phyloP scores from a whole-genome alignment of 2,113 vertebrate species.

The Egretta garzetta region DNA sequence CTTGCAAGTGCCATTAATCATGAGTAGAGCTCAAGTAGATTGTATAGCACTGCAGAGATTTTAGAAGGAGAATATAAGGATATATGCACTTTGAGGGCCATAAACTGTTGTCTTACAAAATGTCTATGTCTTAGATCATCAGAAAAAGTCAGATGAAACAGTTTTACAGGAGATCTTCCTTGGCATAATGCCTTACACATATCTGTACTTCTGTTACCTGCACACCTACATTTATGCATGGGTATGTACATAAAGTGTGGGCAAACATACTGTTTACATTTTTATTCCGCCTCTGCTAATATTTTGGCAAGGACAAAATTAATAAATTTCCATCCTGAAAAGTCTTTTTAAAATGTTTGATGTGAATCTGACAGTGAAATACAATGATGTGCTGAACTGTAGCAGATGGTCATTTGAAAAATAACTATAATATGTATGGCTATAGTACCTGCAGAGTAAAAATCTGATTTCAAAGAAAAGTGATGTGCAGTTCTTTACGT shows the following conservation, averaged over 20 bases:
- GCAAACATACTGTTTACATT: not conserved
- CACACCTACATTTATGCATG: not conserved
- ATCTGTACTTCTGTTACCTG: not conserved
- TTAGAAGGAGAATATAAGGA: not conserved
- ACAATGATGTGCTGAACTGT: not conserved
- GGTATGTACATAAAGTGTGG: not conserved
- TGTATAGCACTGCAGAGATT: not conserved
- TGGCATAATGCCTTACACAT: not conserved
- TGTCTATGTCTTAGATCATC: not conserved
- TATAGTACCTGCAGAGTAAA: not conserved
- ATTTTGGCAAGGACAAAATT: not conserved
- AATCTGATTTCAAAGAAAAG: not conserved
- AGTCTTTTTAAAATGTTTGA: not conserved
- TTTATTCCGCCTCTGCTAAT: not conserved
- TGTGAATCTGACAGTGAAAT: not conserved
- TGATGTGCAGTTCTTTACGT: not conserved
- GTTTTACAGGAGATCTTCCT: not conserved
- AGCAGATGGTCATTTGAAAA: not conserved
- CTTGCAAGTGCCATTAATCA: not conserved
- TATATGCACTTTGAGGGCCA: not conserved
- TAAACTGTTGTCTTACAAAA: not conserved
- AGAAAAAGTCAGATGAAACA: not conserved
- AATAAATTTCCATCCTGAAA: not conserved
- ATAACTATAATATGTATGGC: not conserved
- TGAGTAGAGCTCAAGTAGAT: not conserved